Evolutionary conservation across 1,140 invertebrate genomes (phyloP).

Genomic region (Drosophila pachea): DNA sequence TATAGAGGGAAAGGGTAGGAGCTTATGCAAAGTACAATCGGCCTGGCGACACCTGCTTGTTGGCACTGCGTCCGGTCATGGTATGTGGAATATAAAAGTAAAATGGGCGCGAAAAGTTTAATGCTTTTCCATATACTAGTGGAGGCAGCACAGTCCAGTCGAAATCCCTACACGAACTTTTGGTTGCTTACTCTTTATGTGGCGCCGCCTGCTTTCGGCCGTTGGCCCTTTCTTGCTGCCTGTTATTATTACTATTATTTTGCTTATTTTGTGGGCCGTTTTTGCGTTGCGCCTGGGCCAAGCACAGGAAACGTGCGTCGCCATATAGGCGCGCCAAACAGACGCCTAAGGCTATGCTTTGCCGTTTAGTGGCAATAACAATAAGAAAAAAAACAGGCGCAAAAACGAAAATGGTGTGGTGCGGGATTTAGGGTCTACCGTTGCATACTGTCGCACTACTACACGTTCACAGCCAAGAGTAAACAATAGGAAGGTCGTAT

Average conservation of each 20-base stretch:
- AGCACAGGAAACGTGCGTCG: conserved; percentile 68
- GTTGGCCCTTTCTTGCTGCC: conserved; percentile 50
- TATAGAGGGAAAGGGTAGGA: conserved; percentile 13
- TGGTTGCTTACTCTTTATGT: conserved; percentile 36
- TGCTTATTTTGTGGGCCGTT: conserved; percentile 63
- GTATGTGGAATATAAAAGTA: conserved; percentile 39
- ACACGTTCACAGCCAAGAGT: conserved; percentile 34
- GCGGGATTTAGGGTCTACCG: conserved; percentile 29
- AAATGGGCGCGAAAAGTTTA: conserved; percentile 56
- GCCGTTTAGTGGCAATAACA: conserved; percentile 72
- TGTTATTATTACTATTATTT: conserved; percentile 67
- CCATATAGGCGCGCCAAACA: conserved; percentile 73
- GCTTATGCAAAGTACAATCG: conserved; percentile 25
- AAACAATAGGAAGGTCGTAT: conserved; percentile 63
- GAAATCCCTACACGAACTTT: conserved; percentile 12
- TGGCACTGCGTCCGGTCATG: neutral
- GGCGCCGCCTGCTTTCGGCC: conserved; percentile 50
- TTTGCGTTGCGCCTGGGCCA: conserved; percentile 20
- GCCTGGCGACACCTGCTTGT: conserved; percentile 17
- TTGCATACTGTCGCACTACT: conserved; percentile 67
- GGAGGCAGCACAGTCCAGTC: conserved; percentile 17
- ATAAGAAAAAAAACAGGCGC: conserved; percentile 21
- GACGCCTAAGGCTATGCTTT: conserved; percentile 74
- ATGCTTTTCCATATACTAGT: conserved; percentile 69
- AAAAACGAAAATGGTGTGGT: neutral